Conservation (phyloP, 2,888 invertebrate genomes). For the Anthrax anthrax region DNA sequence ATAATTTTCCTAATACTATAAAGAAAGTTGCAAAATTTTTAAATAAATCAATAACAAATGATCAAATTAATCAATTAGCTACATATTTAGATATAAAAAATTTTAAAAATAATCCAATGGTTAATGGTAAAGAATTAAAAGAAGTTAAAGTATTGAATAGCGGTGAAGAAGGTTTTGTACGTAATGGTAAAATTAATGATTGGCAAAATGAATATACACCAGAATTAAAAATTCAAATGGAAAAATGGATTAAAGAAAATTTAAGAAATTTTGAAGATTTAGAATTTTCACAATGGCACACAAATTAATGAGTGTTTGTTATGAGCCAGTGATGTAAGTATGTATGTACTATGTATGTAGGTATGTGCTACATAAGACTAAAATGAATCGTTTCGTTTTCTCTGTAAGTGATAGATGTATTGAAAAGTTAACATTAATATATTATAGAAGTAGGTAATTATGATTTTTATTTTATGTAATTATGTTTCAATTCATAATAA, state of each 20-base stretch:
- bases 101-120: conserved; percentile 67
- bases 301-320: too few species aligned
- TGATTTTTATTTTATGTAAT: too few species aligned
- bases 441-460: too few species aligned
- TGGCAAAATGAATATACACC: conserved; percentile 60
- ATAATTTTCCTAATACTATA: conserved; percentile 44
- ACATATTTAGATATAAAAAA: conserved; percentile 65
- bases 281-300: conserved; percentile 38
- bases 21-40: conserved; percentile 47
- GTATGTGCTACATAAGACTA: too few species aligned
- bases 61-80: conserved; percentile 45
- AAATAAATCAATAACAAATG: conserved; percentile 39
- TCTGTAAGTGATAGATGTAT: too few species aligned
- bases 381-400: too few species aligned
- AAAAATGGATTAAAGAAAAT: conserved; percentile 55
- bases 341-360: too few species aligned
- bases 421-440: too few species aligned
- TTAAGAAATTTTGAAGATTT: conserved; percentile 44
- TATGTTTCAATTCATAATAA: too few species aligned
- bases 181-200: conserved; percentile 46
- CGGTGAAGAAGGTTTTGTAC: conserved; percentile 48
- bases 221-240: conserved; percentile 48
- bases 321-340: conserved; percentile 11
- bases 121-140: conserved; percentile 54
- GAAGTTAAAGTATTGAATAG: conserved; percentile 44